Evolutionary conservation across 2,113 vertebrate species (phyloP).

Genomic region (Chloropsis cyanopogon): DNA sequence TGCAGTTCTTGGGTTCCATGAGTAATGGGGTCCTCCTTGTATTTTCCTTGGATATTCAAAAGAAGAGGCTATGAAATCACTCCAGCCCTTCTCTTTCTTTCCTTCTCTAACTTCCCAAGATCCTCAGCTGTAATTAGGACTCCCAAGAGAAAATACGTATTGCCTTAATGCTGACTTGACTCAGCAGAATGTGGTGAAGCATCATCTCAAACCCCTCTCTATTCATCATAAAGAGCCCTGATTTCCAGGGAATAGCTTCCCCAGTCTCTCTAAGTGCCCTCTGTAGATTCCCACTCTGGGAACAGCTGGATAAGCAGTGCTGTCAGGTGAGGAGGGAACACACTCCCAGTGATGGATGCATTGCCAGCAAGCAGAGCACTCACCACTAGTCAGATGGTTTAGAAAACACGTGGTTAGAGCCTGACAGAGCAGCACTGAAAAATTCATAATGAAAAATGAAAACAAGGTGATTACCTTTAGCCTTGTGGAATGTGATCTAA

Average conservation of each 20-base stretch:
- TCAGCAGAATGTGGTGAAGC: not conserved
- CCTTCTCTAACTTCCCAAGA: not conserved
- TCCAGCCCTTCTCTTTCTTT: not conserved
- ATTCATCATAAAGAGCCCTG: not conserved
- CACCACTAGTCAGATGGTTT: not conserved
- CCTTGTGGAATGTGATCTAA: not conserved
- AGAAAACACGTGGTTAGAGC: not conserved
- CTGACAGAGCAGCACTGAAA: not conserved
- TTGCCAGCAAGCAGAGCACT: not conserved
- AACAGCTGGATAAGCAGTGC: not conserved
- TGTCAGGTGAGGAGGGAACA: not conserved
- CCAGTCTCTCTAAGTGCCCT: not conserved
- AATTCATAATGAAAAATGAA: constrained; percentile 5
- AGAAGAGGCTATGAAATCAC: not conserved
- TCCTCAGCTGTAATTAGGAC: not conserved
- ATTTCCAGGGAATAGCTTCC: not conserved
- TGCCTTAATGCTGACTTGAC: constrained; percentile 3
- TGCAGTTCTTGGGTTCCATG: not conserved
- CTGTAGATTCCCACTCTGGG: not conserved
- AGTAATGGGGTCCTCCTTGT: not conserved
- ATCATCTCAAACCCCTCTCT: not conserved
- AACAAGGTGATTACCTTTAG: not conserved
- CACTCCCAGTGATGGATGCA: fast-evolving
- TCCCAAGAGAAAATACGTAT: not conserved
- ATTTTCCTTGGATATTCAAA: not conserved